These are phyloP conservation scores for Pelecanoides urinatrix DNA, from an alignment of 2,113 vertebrate species.

Conservation along the genomic window DNA sequence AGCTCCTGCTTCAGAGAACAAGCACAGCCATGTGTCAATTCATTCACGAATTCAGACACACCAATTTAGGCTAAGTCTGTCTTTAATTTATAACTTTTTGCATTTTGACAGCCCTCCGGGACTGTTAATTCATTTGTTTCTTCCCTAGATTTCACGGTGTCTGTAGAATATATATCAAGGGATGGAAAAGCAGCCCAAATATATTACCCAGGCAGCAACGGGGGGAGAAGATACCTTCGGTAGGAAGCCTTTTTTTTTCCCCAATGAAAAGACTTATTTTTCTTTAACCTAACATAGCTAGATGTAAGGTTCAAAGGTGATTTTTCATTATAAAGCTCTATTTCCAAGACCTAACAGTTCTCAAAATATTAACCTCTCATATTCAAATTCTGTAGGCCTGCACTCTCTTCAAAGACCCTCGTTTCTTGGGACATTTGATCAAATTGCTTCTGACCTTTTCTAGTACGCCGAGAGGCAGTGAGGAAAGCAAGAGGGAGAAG, in stretches of 20 bases:
- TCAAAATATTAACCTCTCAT: constrained; percentile 23
- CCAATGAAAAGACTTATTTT: background rate
- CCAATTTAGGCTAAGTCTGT: background rate
- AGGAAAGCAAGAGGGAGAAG: background rate
- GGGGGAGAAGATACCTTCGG: accelerated
- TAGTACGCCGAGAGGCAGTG: background rate
- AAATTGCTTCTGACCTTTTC: constrained; percentile 44
- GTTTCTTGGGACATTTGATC: constrained; percentile 2
- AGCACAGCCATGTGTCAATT: background rate
- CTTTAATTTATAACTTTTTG: constrained; percentile 29
- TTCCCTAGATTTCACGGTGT: background rate
- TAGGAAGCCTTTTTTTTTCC: background rate
- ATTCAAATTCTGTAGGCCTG: constrained; percentile 9
- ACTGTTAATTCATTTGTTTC: constrained; percentile 20
- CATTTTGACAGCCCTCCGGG: background rate
- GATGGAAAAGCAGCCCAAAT: background rate
- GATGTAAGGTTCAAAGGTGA: constrained; percentile 18
- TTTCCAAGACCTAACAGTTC: background rate
- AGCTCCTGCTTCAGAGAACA: background rate
- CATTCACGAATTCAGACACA: background rate
- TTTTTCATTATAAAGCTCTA: constrained; percentile 15
- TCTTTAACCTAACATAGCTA: background rate
- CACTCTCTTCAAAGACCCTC: background rate
- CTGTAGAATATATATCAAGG: background rate
- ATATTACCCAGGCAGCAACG: background rate